Evolutionary conservation across 92 coral and sea anemone species (phyloP), one percentile per base, ranked within the genome.

Genomic region (Epizoanthus illoricatus): DNA sequence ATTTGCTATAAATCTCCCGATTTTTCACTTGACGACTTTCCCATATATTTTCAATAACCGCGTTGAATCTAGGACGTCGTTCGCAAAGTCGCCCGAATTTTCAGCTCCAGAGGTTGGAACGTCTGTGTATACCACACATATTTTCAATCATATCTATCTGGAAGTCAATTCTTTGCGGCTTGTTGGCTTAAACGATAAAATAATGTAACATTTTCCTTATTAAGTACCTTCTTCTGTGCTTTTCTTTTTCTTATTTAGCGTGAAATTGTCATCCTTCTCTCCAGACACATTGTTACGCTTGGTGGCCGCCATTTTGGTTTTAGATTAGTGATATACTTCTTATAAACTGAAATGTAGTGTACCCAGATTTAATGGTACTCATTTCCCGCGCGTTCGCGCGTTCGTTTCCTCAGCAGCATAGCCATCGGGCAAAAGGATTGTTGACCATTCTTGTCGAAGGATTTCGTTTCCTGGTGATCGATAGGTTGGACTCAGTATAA

Each of bases 261-360:
- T 61, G 0, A 65, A 43, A 76, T 60, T 61, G 39, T 60, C 57
- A 16, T 76, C 69, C 4, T 42, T 39, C 20, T 76, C 70, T 6
- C 3, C 67, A 17, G 24, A n/a, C 5, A 11, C 43, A 12, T 33
- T 4, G 11, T n/a, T 75, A 5, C 80, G 66, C 59, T 57, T n/a
- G 7, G 9, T 24, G 17, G 64, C 81, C 42, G 81, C 81, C 81
- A 76, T 76, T 61, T 76, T 76, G 81, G 4, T 9, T 41, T 11
- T 41, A 2, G 21, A 1, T 9, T 3, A 0, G 10, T 0, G 2
- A 10, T 49, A 2, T 60, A 76, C 81, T 76, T 61, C 69, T 54
- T 61, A 68, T 13, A 60, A 76, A 55, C 19, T 57, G 12, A 60
- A 10, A 61, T 55, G 6, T 76, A 61, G 39, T n/a, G 69, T 65